Conservation (phyloP, 1,140 invertebrate genomes). For the Rhopalosiphum padi region DNA sequence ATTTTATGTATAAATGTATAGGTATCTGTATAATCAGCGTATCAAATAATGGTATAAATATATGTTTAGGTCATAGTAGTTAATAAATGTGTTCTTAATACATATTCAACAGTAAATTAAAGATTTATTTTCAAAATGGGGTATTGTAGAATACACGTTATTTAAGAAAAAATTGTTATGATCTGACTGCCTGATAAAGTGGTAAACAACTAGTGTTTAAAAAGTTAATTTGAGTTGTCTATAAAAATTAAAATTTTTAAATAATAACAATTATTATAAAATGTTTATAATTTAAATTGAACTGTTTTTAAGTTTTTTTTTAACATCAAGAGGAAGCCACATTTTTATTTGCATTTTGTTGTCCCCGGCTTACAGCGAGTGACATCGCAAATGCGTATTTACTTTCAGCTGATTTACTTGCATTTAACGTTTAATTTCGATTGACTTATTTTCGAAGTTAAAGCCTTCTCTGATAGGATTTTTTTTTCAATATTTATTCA, state of each 20-base stretch:
- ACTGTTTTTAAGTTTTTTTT: background rate
- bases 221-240: background rate
- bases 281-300: background rate
- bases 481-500: background rate
- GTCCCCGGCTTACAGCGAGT: background rate
- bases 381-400: background rate
- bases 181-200: background rate
- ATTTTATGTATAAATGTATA: background rate
- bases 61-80: background rate
- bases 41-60: constrained; percentile 4
- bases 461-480: background rate
- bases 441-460: background rate
- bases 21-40: background rate
- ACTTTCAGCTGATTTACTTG: background rate
- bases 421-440: background rate
- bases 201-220: background rate
- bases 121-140: background rate
- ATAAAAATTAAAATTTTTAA: background rate
- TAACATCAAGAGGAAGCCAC: background rate
- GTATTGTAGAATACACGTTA: background rate
- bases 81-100: background rate
- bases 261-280: background rate
- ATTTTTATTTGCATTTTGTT: background rate
- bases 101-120: background rate
- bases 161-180: background rate